These are phyloP conservation scores for Hydrotaea cyrtoneurina DNA, from an alignment of 2,888 invertebrate genomes.

Conservation along the genomic window DNA sequence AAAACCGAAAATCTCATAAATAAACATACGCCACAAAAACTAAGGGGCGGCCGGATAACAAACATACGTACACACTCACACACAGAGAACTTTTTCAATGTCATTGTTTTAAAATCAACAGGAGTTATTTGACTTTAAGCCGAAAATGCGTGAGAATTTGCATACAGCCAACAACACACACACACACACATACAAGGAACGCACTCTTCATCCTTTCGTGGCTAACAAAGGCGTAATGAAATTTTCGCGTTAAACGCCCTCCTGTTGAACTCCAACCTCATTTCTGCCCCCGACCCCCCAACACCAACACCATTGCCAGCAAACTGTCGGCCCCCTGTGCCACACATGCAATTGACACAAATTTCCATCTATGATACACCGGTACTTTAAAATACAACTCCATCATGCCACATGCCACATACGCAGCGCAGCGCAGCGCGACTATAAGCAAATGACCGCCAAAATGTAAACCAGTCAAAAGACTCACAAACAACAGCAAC, in stretches of 20 bases:
- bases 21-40: slow-evolving; percentile 12
- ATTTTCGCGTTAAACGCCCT: slow-evolving; percentile 11
- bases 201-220: too few relatives aligned
- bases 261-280: background rate
- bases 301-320: too few relatives aligned
- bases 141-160: slow-evolving; percentile 63
- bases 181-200: too few relatives aligned
- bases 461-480: slow-evolving; percentile 67
- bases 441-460: slow-evolving; percentile 68
- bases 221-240: slow-evolving; percentile 5
- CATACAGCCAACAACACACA: background rate
- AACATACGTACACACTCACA: background rate
- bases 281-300: background rate
- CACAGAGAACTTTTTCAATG: slow-evolving; percentile 46
- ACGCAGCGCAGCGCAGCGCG: slow-evolving; percentile 2
- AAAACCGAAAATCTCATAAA: slow-evolving; percentile 33
- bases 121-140: slow-evolving; percentile 50
- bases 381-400: slow-evolving; percentile 49
- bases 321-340: background rate
- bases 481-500: slow-evolving; percentile 17
- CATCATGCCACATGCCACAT: slow-evolving; percentile 46
- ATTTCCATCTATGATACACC: slow-evolving; percentile 60
- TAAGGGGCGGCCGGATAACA: background rate
- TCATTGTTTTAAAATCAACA: slow-evolving; percentile 57
- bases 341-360: slow-evolving; percentile 70